Base-by-base conservation (phyloP, 92 coral and sea anemone genomes). In the Siderastrea siderea region DNA sequence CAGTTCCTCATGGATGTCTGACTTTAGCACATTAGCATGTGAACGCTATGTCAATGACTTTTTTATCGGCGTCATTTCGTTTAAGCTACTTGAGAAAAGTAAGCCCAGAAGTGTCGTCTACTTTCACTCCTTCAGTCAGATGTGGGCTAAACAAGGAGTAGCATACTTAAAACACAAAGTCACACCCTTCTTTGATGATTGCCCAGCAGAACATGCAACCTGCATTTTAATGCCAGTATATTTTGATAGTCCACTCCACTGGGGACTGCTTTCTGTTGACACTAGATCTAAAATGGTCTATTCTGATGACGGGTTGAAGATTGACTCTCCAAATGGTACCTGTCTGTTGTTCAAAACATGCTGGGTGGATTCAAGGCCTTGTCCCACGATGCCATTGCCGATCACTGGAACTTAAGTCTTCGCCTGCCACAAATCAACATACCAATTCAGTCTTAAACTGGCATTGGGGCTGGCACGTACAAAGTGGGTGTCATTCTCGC, bases 231-330 rank as follows among this genome's bases (percentile, higher is more conserved):
- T 77, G 14, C 75, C 86, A 13, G 48, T 68, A 3, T 79, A 82
- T 64, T 50, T 47, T 45, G 48, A 52, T 2, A 3, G 8, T 19
- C 50, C 26, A 14, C 81, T 72, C 9, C 88, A 84, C 74, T 84
- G 82, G 88, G 88, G 88, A 74, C 15, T 84, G 8, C 38, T 84
- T 12, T 74, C 74, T 49, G 38, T 74, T 50, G 73, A 84, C 48
- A 12, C 45, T 5, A 6, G 0, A 44, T 59, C 14, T n/a, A 74
- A 72, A 43, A 84, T 59, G 38, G 73, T 84, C 10, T 60, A 19
- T 69, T 84, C 50, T 68, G 84, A 78, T 78, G 82, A 84, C 78
- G 84, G 84, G 45, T 26, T 78, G 68, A 78, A 78, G 77, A 38
- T 17, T 66, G 3, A 5, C 47, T 11, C 45, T 10, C 47, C 10